Percentiles rank a stretch among this genome's conserved stretches.
Evolutionary conservation across 2,113 vertebrate species (phyloP).

Genomic region (Leptodactylus fuscus): DNA sequence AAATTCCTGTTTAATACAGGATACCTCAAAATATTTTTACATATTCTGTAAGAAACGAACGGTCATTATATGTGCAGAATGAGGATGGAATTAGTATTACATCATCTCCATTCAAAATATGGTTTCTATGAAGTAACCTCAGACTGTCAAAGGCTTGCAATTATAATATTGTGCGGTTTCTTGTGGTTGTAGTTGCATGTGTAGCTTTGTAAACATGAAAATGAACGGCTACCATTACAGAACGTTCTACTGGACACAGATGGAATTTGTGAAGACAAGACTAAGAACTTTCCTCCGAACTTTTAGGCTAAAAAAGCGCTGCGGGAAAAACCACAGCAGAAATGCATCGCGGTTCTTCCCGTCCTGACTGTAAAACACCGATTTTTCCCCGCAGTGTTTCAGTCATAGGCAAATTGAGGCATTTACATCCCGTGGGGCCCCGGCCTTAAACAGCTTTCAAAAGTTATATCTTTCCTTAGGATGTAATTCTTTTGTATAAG

Average conservation of each 20-base stretch:
- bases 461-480: too few species aligned
- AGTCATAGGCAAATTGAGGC: too few species aligned
- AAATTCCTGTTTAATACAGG: too few species aligned
- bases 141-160: background rate
- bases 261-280: background rate
- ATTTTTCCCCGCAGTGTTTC: too few species aligned
- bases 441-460: too few species aligned
- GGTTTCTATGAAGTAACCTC: conserved; percentile 11
- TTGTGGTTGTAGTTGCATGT: background rate
- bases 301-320: too few species aligned
- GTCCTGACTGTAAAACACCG: too few species aligned
- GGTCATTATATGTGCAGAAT: background rate
- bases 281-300: background rate
- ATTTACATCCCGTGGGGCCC: too few species aligned
- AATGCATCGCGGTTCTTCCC: too few species aligned
- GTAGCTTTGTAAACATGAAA: background rate
- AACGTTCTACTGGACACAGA: background rate
- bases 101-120: background rate
- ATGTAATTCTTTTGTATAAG: too few species aligned
- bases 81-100: background rate
- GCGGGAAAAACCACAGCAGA: too few species aligned
- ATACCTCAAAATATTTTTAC: too few species aligned
- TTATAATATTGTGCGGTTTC: background rate
- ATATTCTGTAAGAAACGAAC: background rate
- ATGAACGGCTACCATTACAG: background rate